These are phyloP conservation scores for Falcaria lacertinaria DNA, from an alignment of 2,888 invertebrate species.

Conservation along the genomic window DNA sequence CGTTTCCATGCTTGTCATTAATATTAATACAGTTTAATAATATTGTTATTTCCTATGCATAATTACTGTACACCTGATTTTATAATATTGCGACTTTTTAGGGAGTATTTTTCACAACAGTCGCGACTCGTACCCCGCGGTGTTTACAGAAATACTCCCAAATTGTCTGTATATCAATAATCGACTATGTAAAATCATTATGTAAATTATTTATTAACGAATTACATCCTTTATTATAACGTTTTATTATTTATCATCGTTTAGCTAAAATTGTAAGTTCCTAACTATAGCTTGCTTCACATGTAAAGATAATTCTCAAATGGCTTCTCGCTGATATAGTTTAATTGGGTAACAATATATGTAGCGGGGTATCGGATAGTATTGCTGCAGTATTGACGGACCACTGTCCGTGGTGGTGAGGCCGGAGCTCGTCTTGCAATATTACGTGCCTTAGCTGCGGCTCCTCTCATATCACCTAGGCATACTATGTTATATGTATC, in stretches of 20 bases:
- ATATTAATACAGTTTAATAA: constrained; percentile 54
- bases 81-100: constrained; percentile 45
- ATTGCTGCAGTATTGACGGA: constrained; percentile 39
- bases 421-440: constrained; percentile 38
- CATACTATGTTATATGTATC: constrained; percentile 69
- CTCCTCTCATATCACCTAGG: constrained; percentile 74
- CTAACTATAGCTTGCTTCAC: constrained; percentile 73
- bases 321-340: constrained; percentile 49
- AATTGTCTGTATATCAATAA: constrained; percentile 49
- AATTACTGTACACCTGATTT: constrained; percentile 60
- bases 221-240: constrained; percentile 54
- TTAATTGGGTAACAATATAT: constrained; percentile 43
- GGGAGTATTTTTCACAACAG: constrained; percentile 62
- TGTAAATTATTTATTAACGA: constrained; percentile 75
- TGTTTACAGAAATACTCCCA: constrained; percentile 63
- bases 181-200: constrained; percentile 60
- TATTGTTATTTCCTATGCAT: constrained; percentile 69
- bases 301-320: constrained; percentile 52
- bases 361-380: constrained; percentile 46
- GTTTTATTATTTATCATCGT: constrained; percentile 68
- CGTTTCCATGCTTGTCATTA: constrained; percentile 57
- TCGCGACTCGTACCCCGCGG: constrained; percentile 22
- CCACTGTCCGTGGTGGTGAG: too few species aligned
- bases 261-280: constrained; percentile 71
- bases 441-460: constrained; percentile 72